Percentiles rank a stretch among this genome's conserved stretches.
phyloP scores from a whole-genome alignment of 1,140 invertebrate species.

The Anastrepha ludens region DNA sequence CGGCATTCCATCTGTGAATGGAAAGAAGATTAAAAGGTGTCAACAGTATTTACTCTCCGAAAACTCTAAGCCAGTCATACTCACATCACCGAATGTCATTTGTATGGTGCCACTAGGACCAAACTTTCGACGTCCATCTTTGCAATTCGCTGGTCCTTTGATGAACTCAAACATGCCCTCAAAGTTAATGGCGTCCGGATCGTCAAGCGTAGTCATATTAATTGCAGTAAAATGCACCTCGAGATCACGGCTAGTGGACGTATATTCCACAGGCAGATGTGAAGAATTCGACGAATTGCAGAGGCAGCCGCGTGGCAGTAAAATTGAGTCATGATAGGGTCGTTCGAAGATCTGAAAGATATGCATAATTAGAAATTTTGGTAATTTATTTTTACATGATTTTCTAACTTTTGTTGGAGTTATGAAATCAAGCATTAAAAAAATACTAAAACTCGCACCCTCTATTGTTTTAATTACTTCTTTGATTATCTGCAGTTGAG shows the following conservation, averaged over 20 bases:
- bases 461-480: too few relatives aligned
- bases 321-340: conserved; percentile 81
- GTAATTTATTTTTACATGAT: too few relatives aligned
- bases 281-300: conserved; percentile 76
- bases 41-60: neutral
- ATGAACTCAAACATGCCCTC: conserved; percentile 90
- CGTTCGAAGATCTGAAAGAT: conserved; percentile 80
- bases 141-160: conserved; percentile 79
- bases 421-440: too few relatives aligned
- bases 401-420: too few relatives aligned
- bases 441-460: too few relatives aligned
- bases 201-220: conserved; percentile 88
- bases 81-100: conserved; percentile 83
- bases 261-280: conserved; percentile 81
- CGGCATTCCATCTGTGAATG: conserved; percentile 82
- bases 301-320: conserved; percentile 80
- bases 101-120: conserved; percentile 86
- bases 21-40: neutral
- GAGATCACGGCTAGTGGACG: conserved; percentile 84
- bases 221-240: conserved; percentile 88
- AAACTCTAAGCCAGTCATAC: conserved; percentile 57
- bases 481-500: too few relatives aligned
- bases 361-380: too few relatives aligned
- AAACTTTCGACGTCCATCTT: conserved; percentile 79
- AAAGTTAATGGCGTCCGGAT: conserved; percentile 88